These are phyloP conservation scores for Sarcophaga subvicina DNA, from an alignment of 2,888 invertebrate species.

Conservation along the genomic window DNA sequence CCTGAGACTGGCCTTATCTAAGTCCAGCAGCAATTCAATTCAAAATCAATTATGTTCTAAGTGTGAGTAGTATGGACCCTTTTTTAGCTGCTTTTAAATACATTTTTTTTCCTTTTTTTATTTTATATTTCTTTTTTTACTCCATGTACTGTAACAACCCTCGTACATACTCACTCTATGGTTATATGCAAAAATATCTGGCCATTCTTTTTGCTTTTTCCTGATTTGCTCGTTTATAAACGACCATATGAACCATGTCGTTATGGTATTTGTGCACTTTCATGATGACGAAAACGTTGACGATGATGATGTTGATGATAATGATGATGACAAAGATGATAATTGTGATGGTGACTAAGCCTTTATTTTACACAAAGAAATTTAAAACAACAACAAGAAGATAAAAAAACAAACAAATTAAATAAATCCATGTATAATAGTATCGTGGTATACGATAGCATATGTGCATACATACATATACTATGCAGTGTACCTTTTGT, in stretches of 20 bases:
- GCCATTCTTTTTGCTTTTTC: constrained; percentile 25
- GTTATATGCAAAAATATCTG: background rate
- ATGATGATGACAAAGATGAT: background rate
- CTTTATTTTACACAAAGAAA: constrained; percentile 26
- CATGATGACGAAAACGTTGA: background rate
- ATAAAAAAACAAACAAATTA: background rate
- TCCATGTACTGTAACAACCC: background rate
- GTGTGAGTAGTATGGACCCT: too few relatives aligned
- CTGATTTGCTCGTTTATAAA: constrained; percentile 34
- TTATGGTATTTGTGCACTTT: constrained; percentile 16
- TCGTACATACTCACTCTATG: background rate
- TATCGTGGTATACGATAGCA: background rate
- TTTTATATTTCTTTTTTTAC: background rate
- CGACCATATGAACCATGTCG: constrained; percentile 28
- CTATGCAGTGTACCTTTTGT: too few relatives aligned
- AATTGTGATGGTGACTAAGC: constrained; percentile 38
- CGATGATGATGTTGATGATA: background rate
- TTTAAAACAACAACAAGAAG: constrained; percentile 16
- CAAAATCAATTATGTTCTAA: too few relatives aligned
- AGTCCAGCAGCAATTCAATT: too few relatives aligned
- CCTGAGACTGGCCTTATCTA: too few relatives aligned
- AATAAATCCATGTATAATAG: background rate
- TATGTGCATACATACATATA: too few relatives aligned
- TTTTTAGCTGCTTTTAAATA: background rate
- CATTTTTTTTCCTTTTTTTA: background rate